Conservation (phyloP, 2,113 vertebrate genomes). For the Epinephelus moara region DNA sequence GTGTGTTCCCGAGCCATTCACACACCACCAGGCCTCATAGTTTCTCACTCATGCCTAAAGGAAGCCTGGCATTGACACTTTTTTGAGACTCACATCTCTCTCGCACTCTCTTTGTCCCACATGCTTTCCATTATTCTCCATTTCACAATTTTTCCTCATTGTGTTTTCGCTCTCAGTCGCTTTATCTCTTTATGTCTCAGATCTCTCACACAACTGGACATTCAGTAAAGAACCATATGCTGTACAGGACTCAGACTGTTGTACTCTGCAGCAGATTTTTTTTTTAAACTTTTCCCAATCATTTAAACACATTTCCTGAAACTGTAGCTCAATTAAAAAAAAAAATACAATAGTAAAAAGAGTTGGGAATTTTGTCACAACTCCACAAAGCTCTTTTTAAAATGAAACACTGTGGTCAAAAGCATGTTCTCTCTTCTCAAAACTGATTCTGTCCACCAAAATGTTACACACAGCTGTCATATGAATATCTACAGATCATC, state of each 20-base stretch:
- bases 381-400: too few species aligned
- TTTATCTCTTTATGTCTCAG: conserved; percentile 30
- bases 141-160: conserved; percentile 51
- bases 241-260: conserved; percentile 18
- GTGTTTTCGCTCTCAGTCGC: conserved; percentile 40
- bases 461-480: too few species aligned
- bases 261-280: conserved; percentile 11
- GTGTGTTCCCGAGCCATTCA: conserved; percentile 63
- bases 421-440: too few species aligned
- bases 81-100: conserved; percentile 67
- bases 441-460: too few species aligned
- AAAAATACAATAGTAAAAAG: too few species aligned
- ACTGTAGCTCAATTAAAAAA: too few species aligned
- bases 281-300: too few species aligned
- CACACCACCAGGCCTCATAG: conserved; percentile 63
- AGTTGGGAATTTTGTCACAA: too few species aligned
- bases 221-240: conserved; percentile 8
- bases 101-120: conserved; percentile 57
- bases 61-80: conserved; percentile 76
- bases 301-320: too few species aligned
- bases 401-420: too few species aligned
- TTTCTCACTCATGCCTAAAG: conserved; percentile 80
- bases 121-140: conserved; percentile 56
- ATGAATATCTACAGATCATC: too few species aligned
- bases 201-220: conserved; percentile 34